Conservation (phyloP, 2,113 vertebrate species). For the Sminthopsis crassicaudata region DNA sequence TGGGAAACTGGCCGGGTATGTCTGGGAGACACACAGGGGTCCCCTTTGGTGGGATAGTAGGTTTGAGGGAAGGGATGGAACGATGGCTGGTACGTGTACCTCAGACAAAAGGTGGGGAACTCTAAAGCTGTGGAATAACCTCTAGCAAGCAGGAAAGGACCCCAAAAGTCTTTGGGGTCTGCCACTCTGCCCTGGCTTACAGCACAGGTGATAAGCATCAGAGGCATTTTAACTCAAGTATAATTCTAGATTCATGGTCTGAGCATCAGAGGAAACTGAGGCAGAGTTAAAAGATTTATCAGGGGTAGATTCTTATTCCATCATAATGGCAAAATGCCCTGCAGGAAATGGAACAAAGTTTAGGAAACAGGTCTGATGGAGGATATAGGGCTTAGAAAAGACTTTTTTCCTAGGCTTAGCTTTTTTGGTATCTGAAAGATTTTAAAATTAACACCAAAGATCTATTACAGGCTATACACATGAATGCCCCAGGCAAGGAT, state of each 20-base stretch:
- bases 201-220: background rate
- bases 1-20: too few relatives aligned
- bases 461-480: rapidly evolving
- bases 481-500: background rate
- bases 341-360: background rate
- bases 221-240: background rate
- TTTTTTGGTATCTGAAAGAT: background rate
- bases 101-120: background rate
- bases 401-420: background rate
- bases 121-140: background rate
- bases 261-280: background rate
- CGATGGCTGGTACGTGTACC: background rate
- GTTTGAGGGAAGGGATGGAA: too few relatives aligned
- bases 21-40: background rate
- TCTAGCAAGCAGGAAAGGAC: background rate
- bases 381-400: rapidly evolving
- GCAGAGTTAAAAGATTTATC: too few relatives aligned
- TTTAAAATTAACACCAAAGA: constrained; percentile 15
- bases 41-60: too few relatives aligned
- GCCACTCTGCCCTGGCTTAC: background rate
- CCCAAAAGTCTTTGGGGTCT: background rate
- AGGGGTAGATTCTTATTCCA: background rate
- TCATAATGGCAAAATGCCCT: background rate
- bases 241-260: background rate
- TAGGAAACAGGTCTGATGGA: background rate